A percentile compares a stretch with the other conserved stretches of the same genome.
These are phyloP conservation scores for Tachyglossus aculeatus DNA, from an alignment of 2,797 vertebrate genomes.

Conservation along the genomic window DNA sequence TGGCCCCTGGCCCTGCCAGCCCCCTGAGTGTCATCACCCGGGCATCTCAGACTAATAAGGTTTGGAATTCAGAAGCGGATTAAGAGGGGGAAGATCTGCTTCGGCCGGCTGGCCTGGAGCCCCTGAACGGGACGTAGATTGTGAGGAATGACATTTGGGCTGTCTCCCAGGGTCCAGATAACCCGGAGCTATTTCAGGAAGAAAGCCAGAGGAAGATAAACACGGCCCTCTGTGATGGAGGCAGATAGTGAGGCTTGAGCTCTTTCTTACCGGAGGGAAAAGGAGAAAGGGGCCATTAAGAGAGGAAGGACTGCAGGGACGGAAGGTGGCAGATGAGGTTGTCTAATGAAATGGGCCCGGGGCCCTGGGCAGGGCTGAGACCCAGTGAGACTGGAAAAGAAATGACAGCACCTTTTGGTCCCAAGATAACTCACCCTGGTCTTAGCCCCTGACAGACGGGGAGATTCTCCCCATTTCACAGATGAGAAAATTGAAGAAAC, in stretches of 20 bases:
- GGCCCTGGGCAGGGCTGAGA: neutral
- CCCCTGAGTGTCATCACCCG: neutral
- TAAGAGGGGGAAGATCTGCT: neutral
- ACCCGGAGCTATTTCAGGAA: slow-evolving; percentile 46
- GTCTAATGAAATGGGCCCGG: neutral
- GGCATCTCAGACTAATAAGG: neutral
- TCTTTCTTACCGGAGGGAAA: slow-evolving; percentile 24
- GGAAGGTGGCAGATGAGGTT: neutral
- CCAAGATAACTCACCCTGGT: no score
- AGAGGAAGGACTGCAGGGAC: neutral
- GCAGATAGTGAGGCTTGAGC: slow-evolving; percentile 42
- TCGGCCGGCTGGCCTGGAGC: neutral
- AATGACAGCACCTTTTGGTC: no score
- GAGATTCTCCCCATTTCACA: fast-evolving
- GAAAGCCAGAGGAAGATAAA: slow-evolving; percentile 47
- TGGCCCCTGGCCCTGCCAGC: neutral
- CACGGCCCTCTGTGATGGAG: slow-evolving; percentile 13
- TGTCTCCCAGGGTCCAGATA: slow-evolving; percentile 4
- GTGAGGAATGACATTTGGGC: neutral
- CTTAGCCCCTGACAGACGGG: neutral
- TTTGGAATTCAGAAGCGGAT: slow-evolving; percentile 49
- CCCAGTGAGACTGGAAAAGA: neutral
- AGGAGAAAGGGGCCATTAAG: neutral
- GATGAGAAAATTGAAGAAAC: neutral
- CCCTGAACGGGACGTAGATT: neutral